Percentiles rank a stretch among this genome's conserved stretches.
These are phyloP conservation scores for Didymodactylos carnosus DNA, from an alignment of 2,888 invertebrate genomes.

Conservation along the genomic window DNA sequence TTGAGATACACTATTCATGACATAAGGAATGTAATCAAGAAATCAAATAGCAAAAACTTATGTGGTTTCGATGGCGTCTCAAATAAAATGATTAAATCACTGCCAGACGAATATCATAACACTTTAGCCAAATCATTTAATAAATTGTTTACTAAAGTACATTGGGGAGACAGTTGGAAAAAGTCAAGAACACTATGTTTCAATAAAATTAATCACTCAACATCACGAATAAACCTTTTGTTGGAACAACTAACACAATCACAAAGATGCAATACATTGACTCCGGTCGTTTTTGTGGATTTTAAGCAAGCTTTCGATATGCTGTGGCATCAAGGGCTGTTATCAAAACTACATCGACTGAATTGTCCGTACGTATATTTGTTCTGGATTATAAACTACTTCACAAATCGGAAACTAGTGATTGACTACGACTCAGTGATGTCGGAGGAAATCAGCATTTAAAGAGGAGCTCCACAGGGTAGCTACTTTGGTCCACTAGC, in stretches of 20 bases:
- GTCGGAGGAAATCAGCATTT: not conserved
- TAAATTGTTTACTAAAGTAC: not conserved
- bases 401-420: not conserved
- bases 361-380: not conserved
- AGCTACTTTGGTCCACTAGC: not conserved
- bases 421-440: not conserved
- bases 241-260: not conserved
- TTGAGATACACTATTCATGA: not conserved
- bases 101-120: not conserved
- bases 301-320: not conserved
- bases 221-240: not conserved
- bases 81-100: not conserved
- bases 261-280: not conserved
- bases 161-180: not conserved
- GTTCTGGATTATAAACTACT: not conserved
- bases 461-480: not conserved
- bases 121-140: not conserved
- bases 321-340: not conserved
- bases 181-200: not conserved
- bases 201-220: not conserved
- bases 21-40: not conserved
- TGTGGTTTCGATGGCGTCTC: not conserved
- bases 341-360: not conserved
- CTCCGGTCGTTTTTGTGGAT: not conserved
- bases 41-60: not conserved